These are phyloP conservation scores for Chelonus insularis DNA, from an alignment of 1,140 invertebrate genomes.

Conservation along the genomic window DNA sequence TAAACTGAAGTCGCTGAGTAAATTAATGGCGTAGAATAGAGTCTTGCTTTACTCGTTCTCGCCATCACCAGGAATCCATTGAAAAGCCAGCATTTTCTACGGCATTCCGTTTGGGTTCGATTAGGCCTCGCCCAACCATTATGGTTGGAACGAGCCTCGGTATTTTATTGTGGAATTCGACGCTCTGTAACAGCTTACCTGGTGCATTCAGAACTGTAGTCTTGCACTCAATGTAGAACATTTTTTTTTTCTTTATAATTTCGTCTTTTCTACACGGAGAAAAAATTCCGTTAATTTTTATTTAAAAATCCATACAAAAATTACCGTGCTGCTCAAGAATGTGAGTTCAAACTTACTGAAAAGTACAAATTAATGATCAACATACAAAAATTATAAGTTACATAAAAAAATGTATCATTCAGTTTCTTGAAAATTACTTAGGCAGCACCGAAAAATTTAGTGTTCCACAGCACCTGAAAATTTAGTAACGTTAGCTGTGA, in stretches of 20 bases:
- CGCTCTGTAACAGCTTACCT: neutral
- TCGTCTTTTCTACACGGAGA: neutral
- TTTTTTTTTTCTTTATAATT: neutral
- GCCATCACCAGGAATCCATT: conserved; percentile 20
- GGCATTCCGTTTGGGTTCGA: conserved; percentile 34
- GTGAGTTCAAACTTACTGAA: no score
- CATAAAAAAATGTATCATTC: no score
- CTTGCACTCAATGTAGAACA: neutral
- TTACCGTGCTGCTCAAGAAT: no score
- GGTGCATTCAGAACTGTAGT: neutral
- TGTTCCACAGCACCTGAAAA: no score
- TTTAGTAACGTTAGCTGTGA: no score
- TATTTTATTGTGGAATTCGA: conserved; percentile 9
- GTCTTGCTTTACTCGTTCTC: neutral
- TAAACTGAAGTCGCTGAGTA: conserved; percentile 3
- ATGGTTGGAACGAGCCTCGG: conserved; percentile 11
- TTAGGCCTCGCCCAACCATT: conserved; percentile 32
- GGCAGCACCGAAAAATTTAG: no score
- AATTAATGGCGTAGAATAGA: conserved; percentile 24
- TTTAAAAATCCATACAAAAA: no score
- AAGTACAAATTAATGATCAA: no score
- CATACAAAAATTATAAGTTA: no score
- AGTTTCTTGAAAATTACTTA: no score
- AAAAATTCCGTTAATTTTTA: no score
- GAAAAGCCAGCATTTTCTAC: conserved; percentile 24